A percentile compares a stretch with the other conserved stretches of the same genome.
Conservation (phyloP, 2,888 invertebrate genomes). For the Dorcus parallelipipedus region DNA sequence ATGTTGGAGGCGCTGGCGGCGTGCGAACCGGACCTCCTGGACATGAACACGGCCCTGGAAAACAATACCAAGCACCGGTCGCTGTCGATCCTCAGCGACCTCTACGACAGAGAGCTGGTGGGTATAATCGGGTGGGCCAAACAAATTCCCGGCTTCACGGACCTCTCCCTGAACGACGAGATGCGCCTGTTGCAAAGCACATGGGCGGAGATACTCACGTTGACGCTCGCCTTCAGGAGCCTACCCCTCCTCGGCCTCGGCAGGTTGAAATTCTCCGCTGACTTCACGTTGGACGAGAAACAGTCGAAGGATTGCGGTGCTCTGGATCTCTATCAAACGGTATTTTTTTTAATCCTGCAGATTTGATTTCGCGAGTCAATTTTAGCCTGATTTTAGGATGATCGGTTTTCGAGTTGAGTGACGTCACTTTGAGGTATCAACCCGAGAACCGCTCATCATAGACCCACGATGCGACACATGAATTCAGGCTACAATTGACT, state of each 20-base stretch:
- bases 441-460: too few species aligned
- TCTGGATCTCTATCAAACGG: conserved; percentile 74
- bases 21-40: conserved; percentile 84
- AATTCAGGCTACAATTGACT: too few species aligned
- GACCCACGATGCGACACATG: too few species aligned
- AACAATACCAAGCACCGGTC: conserved; percentile 43
- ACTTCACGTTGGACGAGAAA: conserved; percentile 81
- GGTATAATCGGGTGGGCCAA: conserved; percentile 97
- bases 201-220: conserved; percentile 92
- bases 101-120: conserved; percentile 91
- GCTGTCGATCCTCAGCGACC: conserved; percentile 80
- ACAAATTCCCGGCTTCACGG: conserved; percentile 93
- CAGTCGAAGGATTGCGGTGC: conserved; percentile 82
- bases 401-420: too few species aligned
- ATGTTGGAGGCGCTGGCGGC: conserved; percentile 75
- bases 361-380: too few species aligned
- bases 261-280: conserved; percentile 78
- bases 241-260: conserved; percentile 57
- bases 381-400: too few species aligned
- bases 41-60: conserved; percentile 51
- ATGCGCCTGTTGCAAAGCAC: conserved; percentile 89
- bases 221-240: conserved; percentile 88
- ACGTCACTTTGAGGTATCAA: too few species aligned
- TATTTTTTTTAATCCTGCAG: conserved; percentile 42
- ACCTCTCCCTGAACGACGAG: conserved; percentile 89